Evolutionary conservation across 2,888 invertebrate species (phyloP).

Genomic region (Spodoptera exigua): DNA sequence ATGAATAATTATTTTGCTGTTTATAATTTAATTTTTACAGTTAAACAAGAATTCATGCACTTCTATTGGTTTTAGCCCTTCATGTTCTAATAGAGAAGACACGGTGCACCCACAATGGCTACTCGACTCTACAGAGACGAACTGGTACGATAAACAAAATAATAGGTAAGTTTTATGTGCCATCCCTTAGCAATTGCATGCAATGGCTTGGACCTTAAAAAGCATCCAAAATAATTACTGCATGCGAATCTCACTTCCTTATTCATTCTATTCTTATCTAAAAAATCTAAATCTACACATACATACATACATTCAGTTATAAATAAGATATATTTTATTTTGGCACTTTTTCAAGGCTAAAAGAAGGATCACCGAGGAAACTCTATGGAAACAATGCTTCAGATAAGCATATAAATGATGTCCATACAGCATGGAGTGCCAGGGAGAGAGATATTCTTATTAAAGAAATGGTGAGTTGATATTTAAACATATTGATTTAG

Average conservation of each 20-base stretch:
- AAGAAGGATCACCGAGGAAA: conserved; percentile 72
- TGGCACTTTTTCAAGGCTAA: conserved; percentile 58
- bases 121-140: conserved; percentile 89
- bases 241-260: too few relatives aligned
- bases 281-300: too few relatives aligned
- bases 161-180: conserved; percentile 67
- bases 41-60: not conserved
- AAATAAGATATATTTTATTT: too few relatives aligned
- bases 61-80: conserved; percentile 70
- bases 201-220: too few relatives aligned
- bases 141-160: conserved; percentile 89
- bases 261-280: too few relatives aligned
- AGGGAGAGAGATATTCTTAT: conserved; percentile 88
- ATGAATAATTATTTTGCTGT: not conserved
- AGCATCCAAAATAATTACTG: too few relatives aligned
- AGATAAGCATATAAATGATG: conserved; percentile 59
- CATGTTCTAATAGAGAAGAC: conserved; percentile 89
- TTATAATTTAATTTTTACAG: not conserved
- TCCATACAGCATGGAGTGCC: conserved; percentile 74
- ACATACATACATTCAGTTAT: too few relatives aligned
- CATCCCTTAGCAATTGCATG: not conserved
- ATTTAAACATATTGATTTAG: not conserved
- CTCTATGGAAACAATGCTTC: conserved; percentile 70
- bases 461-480: conserved; percentile 86
- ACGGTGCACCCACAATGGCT: conserved; percentile 91